Conservation (phyloP, 2,797 vertebrate genomes). For the Bryconaethiops microstoma region DNA sequence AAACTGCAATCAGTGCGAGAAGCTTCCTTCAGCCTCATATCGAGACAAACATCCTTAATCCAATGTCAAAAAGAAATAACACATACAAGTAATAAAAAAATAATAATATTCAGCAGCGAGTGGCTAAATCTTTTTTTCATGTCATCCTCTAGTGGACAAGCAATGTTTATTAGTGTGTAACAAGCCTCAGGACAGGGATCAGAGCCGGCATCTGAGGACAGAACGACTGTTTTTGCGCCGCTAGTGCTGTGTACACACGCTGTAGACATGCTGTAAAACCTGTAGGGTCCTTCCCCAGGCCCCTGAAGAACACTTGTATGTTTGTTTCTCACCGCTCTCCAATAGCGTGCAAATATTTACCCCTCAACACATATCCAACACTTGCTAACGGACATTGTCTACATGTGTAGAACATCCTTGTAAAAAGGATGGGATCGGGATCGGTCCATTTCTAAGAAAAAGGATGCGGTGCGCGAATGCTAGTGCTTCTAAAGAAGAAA, state of each 20-base stretch:
- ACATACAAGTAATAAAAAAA: constrained; percentile 71
- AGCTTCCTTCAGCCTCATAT: constrained; percentile 69
- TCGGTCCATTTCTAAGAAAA: constrained; percentile 36
- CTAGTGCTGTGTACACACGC: constrained; percentile 56
- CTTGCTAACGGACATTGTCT: constrained; percentile 62
- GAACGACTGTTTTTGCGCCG: constrained; percentile 73
- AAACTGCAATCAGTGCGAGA: constrained; percentile 75
- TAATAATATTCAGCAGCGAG: constrained; percentile 67
- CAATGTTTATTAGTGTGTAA: constrained; percentile 77
- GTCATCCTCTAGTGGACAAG: constrained; percentile 76
- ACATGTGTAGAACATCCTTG: constrained; percentile 67
- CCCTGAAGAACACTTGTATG: constrained; percentile 77
- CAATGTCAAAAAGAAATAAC: constrained; percentile 74
- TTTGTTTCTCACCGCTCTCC: constrained; percentile 62
- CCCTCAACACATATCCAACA: constrained; percentile 66
- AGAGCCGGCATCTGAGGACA: constrained; percentile 67
- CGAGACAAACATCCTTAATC: constrained; percentile 75
- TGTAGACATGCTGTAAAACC: constrained; percentile 79
- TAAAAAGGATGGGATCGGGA: constrained; percentile 54
- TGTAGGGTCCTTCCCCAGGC: constrained; percentile 58
- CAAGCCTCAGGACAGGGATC: constrained; percentile 77
- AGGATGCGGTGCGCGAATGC: constrained; percentile 10
- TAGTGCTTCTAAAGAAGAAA: neutral
- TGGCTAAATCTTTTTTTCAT: constrained; percentile 76
- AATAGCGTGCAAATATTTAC: constrained; percentile 75